Evolutionary conservation across 2,888 invertebrate species (phyloP), one percentile per base, ranked within the genome.

Genomic region (Torymus aiolomorphi): DNA sequence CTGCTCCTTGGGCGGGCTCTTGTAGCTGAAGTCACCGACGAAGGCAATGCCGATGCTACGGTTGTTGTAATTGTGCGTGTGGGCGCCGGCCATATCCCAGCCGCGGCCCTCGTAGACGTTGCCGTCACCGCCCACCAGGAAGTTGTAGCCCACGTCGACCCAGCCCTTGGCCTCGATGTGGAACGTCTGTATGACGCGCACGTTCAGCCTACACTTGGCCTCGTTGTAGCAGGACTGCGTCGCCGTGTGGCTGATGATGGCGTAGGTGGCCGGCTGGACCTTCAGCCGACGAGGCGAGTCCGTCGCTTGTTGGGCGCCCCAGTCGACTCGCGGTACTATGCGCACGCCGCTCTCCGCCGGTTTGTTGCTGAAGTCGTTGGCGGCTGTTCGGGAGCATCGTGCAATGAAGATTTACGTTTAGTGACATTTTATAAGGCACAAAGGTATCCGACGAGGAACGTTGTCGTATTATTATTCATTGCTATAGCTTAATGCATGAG

Each of bases 71-170:
- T 93, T 87, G 62, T 92, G 92, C 0, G 95, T 93, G 86, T 96
- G 96, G 0, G 96, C 94, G 0, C 96, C 96, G 57, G 93, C 91
- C 78, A 89, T 89, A 83, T 94, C 93, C 96, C 96, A 96, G 1
- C 95, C 95, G 8, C 96, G 93, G 0, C 95, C 96, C 83, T 92
- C 93, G 87, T 95, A 96, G 0, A 94, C 94, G 14, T 93, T 92
- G 0, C 96, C 96, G 86, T 96, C 96, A 5, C 95, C 96, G 0
- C 95, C 96, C 2, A 96, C 93, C 3, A 96, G 89, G 85, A 96
- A 97, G 87, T 95, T 96, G 88, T 95, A 96, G 0, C 75, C 83
- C 8, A 85, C 83, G 62, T 84, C 83, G 16, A 78, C 92, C 92
- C 94, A 94, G 0, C 91, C 88, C 79, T 89, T 90, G 51, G 92